These are phyloP conservation scores for Metellina segmentata DNA, from an alignment of 2,888 invertebrate genomes.

Conservation along the genomic window DNA sequence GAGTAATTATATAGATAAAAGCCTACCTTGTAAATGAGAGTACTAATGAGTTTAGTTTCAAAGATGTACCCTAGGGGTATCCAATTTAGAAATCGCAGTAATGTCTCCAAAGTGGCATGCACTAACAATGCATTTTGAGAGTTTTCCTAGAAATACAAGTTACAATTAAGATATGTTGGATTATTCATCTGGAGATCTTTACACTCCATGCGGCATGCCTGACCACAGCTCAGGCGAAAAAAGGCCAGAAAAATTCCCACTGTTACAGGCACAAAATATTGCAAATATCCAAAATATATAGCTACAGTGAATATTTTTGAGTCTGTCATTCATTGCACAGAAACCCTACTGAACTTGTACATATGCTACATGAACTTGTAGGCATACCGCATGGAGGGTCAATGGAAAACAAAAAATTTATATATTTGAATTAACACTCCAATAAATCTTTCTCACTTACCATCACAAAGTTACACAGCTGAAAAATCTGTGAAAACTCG, in stretches of 20 bases:
- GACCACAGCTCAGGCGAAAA: neutral
- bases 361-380: no score
- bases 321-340: no score
- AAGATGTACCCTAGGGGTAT: slow-evolving; percentile 99
- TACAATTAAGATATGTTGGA: neutral
- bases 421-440: neutral
- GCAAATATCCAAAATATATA: neutral
- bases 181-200: neutral
- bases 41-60: slow-evolving; percentile 97
- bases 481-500: slow-evolving; percentile 99
- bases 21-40: slow-evolving; percentile 90
- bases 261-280: neutral
- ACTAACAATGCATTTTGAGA: slow-evolving; percentile 98
- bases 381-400: no score
- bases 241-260: no score
- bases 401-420: neutral
- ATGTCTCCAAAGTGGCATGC: slow-evolving; percentile 96
- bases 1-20: no score
- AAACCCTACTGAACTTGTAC: no score
- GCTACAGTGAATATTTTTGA: neutral
- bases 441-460: slow-evolving; percentile 80
- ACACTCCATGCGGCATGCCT: no score
- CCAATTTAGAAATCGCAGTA: slow-evolving; percentile 98
- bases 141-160: slow-evolving; percentile 86
- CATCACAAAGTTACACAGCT: slow-evolving; percentile 98